Evolutionary conservation across 2,797 vertebrate species (phyloP), one percentile per base, ranked within the genome.

Genomic region (Myotis findleyi): DNA sequence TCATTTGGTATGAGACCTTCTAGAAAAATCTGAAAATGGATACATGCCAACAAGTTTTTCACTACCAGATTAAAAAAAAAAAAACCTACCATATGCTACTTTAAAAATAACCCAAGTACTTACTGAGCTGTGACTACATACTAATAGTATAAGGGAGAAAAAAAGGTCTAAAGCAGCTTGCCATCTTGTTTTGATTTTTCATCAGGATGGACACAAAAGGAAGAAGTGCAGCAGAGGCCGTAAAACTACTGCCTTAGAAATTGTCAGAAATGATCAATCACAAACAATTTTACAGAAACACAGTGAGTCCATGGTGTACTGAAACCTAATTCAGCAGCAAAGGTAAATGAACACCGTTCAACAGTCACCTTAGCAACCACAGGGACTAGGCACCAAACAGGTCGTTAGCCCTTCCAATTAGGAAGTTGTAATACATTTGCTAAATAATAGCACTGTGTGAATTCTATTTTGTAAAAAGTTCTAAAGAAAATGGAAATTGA

Each of bases 11-110:
- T 13, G 18, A 89, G 57, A 59, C 62, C 83, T 73, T 68, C 71
- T 9, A 95, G 94, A 95, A 95, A 84, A 85, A 64, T 87, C 77
- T 87, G n/a, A 57, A 87, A 94, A 83, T 66, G 66, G 68, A 87
- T 21, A 36, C 33, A 33, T 14, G 83, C 80, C 95, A 93, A 75
- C 36, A 89, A 92, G 83, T 64, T 85, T 96, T 93, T 87, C 71
- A 30, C 41, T 55, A 91, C 53, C 66, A 69, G 41, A 20, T 93
- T 64, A 59, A 59, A 62, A 62, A 30, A 30, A 36, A 27, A 25
- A 57, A 51, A 90, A 64, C 23, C 53, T 41, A 75, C 93, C 82
- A 68, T 69, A 93, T 91, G 85, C 69, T 93, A 49, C 72, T 38
- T 13, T 71, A 94, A 95, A 96, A 91, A 80, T 88, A 88, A 85